phyloP scores from a whole-genome alignment of 2,113 vertebrate genomes.

The Maylandia zebra region DNA sequence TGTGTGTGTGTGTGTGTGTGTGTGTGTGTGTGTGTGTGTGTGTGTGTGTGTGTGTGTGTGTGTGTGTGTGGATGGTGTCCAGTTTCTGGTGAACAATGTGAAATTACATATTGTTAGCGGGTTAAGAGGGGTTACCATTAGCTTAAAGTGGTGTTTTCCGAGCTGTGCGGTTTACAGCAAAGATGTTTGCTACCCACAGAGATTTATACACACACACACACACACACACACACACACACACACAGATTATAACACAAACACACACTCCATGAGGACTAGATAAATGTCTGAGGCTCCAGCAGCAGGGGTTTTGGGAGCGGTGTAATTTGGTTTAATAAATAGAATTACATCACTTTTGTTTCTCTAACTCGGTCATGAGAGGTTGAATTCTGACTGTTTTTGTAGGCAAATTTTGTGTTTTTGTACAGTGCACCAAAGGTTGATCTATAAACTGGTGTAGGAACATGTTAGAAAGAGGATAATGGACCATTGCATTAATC shows the following conservation, averaged over 20 bases:
- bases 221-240: background rate
- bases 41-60: background rate
- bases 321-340: slow-evolving; percentile 49
- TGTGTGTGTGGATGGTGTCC: background rate
- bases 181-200: background rate
- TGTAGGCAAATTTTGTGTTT: background rate
- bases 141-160: slow-evolving; percentile 31
- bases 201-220: background rate
- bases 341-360: slow-evolving; percentile 39
- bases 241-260: background rate
- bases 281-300: background rate
- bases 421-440: background rate
- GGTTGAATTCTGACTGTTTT: background rate
- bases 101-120: slow-evolving; percentile 33
- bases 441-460: background rate
- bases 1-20: background rate
- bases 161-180: slow-evolving; percentile 3
- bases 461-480: background rate
- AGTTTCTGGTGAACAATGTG: slow-evolving; percentile 19
- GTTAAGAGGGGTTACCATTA: slow-evolving; percentile 46
- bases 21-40: background rate
- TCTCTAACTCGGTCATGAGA: slow-evolving; percentile 45
- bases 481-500: background rate
- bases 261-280: background rate
- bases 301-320: background rate